Conservation (phyloP, 2,113 vertebrate species). For the Osmerus eperlanus region DNA sequence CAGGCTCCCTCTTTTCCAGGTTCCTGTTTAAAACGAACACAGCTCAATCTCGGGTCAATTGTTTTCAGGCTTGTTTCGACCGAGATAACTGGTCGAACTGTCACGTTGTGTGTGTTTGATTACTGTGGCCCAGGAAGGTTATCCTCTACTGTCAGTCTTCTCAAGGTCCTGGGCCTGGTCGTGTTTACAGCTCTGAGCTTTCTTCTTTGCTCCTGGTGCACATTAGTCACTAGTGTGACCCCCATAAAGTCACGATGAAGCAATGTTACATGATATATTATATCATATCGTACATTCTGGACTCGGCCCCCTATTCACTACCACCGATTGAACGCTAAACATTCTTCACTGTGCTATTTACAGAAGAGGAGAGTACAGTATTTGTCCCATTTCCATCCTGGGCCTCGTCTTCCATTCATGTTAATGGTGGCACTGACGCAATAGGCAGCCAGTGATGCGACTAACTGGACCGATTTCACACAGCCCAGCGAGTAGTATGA, state of each 20-base stretch:
- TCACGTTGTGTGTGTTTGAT: background rate
- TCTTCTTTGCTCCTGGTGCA: background rate
- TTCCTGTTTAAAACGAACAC: constrained; percentile 9
- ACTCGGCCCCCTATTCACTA: background rate
- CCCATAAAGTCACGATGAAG: too few relatives aligned
- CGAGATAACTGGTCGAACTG: background rate
- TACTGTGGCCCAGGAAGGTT: background rate
- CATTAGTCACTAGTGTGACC: too few relatives aligned
- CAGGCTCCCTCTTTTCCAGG: background rate
- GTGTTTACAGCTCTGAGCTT: background rate
- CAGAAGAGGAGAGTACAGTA: background rate
- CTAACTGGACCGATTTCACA: constrained; percentile 20
- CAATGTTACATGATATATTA: background rate
- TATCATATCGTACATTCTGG: background rate
- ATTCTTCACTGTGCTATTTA: constrained; percentile 4
- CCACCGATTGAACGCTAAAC: background rate
- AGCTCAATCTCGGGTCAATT: background rate
- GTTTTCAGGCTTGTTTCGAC: constrained; percentile 2
- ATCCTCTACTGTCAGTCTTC: background rate
- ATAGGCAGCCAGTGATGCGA: constrained; percentile 13
- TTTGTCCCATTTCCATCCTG: constrained; percentile 12
- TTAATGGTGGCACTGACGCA: background rate
- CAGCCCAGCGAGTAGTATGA: constrained; percentile 16
- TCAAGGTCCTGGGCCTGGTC: too few relatives aligned
- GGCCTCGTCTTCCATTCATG: constrained; percentile 1